Evolutionary conservation across 2,113 vertebrate genomes (phyloP).

Genomic region (Ophiodon elongatus): DNA sequence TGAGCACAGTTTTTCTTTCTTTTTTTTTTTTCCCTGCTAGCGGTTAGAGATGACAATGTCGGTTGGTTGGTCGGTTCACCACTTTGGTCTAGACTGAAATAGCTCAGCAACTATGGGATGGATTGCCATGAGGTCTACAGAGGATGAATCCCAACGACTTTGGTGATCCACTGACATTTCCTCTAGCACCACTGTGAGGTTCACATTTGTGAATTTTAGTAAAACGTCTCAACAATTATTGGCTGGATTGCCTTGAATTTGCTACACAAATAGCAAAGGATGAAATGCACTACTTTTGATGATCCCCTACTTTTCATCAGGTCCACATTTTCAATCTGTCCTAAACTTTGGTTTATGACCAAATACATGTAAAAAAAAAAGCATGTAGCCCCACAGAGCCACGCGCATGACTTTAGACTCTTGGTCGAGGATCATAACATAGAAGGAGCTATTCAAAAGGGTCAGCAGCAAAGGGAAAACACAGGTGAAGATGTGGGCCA

Average conservation of each 20-base stretch:
- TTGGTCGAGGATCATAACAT: background rate
- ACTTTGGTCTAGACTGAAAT: slow-evolving; percentile 15
- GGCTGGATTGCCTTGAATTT: background rate
- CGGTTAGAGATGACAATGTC: background rate
- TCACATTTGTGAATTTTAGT: background rate
- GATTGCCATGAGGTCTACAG: background rate
- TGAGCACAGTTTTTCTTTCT: background rate
- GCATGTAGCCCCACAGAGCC: background rate
- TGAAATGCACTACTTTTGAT: background rate
- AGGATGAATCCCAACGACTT: background rate
- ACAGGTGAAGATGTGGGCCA: slow-evolving; percentile 6
- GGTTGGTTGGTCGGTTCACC: background rate
- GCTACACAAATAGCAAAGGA: background rate
- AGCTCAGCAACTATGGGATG: background rate
- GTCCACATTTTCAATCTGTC: background rate
- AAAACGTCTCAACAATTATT: background rate
- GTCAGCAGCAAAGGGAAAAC: background rate
- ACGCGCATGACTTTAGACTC: background rate
- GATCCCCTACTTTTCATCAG: background rate
- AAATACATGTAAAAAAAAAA: background rate
- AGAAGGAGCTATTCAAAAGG: background rate
- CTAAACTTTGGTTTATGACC: background rate
- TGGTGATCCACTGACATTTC: background rate
- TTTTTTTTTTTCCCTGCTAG: slow-evolving; percentile 16
- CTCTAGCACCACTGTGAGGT: background rate